A percentile compares a stretch with the other conserved stretches of the same genome.
phyloP scores from a whole-genome alignment of 2,113 vertebrate genomes.

The Leptobrachium leishanense region DNA sequence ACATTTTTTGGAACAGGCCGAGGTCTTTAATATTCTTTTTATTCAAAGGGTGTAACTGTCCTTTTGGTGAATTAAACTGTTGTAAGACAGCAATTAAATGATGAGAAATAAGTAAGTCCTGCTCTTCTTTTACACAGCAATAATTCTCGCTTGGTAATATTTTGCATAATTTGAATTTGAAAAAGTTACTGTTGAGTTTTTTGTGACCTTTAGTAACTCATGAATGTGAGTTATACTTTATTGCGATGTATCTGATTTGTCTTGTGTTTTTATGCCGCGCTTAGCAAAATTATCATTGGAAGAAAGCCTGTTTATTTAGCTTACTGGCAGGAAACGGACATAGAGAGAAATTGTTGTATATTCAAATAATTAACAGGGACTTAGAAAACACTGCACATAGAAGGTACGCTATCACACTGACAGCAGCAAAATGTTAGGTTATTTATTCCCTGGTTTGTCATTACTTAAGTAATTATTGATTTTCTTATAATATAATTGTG shows the following conservation, averaged over 20 bases:
- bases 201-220: conserved; percentile 19
- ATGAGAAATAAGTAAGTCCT: conserved; percentile 10
- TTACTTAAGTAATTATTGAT: conserved; percentile 25
- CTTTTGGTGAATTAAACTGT: conserved; percentile 14
- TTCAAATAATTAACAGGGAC: conserved; percentile 50
- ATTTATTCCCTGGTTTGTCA: conserved; percentile 34
- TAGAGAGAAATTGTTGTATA: conserved; percentile 26
- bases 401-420: conserved; percentile 32
- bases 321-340: conserved; percentile 16
- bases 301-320: conserved; percentile 30
- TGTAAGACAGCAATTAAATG: conserved; percentile 27
- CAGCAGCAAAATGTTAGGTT: conserved; percentile 25
- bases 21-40: background rate
- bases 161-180: conserved; percentile 4
- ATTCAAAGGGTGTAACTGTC: conserved; percentile 22
- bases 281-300: conserved; percentile 26
- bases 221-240: conserved; percentile 3
- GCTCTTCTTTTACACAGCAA: conserved; percentile 1
- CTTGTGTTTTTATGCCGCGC: conserved; percentile 22
- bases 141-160: conserved; percentile 15
- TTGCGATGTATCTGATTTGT: conserved; percentile 41
- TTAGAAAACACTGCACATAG: conserved; percentile 28
- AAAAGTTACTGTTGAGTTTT: conserved; percentile 32
- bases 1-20: background rate
- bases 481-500: background rate